A percentile compares a stretch with the other conserved stretches of the same genome.
phyloP scores from a whole-genome alignment of 2,797 vertebrate genomes.

The Choloepus didactylus region DNA sequence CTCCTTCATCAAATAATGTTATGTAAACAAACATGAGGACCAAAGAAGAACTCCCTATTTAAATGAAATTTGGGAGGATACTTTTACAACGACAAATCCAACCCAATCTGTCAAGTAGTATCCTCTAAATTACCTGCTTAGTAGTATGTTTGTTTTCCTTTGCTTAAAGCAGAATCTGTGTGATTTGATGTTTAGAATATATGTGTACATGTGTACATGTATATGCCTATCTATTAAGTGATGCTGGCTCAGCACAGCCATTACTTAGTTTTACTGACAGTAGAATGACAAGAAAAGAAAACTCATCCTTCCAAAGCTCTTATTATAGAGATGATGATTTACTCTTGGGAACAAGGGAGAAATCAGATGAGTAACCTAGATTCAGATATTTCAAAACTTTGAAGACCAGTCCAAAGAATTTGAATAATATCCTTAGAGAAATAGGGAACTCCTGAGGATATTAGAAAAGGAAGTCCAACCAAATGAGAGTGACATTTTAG shows the following conservation, averaged over 20 bases:
- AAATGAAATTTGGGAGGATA: constrained; percentile 45
- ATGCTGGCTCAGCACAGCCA: neutral
- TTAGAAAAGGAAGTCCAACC: neutral
- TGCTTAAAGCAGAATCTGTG: constrained; percentile 10
- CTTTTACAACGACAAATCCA: constrained; percentile 39
- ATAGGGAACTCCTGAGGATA: neutral
- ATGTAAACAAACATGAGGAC: constrained; percentile 37
- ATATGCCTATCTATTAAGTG: neutral
- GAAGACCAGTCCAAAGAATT: neutral
- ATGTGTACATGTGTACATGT: neutral
- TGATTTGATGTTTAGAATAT: constrained; percentile 30
- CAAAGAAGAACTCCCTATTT: neutral
- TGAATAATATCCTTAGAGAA: neutral
- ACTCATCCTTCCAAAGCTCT: neutral
- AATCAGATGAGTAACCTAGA: neutral
- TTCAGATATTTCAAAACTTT: neutral
- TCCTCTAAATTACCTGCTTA: neutral
- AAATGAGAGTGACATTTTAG: neutral
- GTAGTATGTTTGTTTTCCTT: constrained; percentile 31
- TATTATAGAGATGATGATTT: neutral
- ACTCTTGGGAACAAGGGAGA: neutral
- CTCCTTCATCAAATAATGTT: constrained; percentile 43
- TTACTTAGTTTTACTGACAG: constrained; percentile 19
- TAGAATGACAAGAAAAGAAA: constrained; percentile 34
- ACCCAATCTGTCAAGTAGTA: neutral